Percentiles rank a stretch among this genome's conserved stretches.
Conservation (phyloP, 1,140 invertebrate genomes). For the Drepana arcuata region DNA sequence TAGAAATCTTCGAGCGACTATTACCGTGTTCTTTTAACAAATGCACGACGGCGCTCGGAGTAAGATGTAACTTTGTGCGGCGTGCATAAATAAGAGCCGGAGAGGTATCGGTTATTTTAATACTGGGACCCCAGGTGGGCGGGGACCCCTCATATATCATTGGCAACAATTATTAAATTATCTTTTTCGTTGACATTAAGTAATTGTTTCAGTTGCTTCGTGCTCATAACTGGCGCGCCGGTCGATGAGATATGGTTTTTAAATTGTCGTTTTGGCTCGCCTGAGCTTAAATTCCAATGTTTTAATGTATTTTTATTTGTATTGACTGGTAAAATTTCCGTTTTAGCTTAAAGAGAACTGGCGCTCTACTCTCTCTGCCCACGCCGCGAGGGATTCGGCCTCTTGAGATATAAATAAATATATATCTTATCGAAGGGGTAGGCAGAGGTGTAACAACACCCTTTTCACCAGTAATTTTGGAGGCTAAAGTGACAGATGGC, state of each 20-base stretch:
- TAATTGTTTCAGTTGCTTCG: slow-evolving; percentile 59
- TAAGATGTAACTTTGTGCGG: slow-evolving; percentile 63
- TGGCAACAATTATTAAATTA: slow-evolving; percentile 69
- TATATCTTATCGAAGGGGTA: too few relatives aligned
- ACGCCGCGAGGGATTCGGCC: too few relatives aligned
- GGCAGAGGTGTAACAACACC: too few relatives aligned
- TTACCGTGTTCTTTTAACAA: slow-evolving; percentile 70
- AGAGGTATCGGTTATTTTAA: slow-evolving; percentile 62
- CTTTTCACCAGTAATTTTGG: too few relatives aligned
- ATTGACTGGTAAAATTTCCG: too few relatives aligned
- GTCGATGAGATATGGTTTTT: slow-evolving; percentile 45
- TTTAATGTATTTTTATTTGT: too few relatives aligned
- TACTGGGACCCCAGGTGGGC: slow-evolving; percentile 59
- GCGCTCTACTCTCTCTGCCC: too few relatives aligned
- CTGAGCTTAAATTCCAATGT: slow-evolving; percentile 37
- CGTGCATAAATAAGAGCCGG: slow-evolving; percentile 58
- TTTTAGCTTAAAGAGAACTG: too few relatives aligned
- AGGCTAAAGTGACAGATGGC: too few relatives aligned
- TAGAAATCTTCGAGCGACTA: slow-evolving; percentile 64
- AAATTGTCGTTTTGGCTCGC: slow-evolving; percentile 45
- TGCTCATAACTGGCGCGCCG: slow-evolving; percentile 43
- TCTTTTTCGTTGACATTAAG: slow-evolving; percentile 70
- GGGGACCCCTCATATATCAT: slow-evolving; percentile 57
- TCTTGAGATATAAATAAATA: too few relatives aligned
- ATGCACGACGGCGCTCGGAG: slow-evolving; percentile 52